Percentiles rank a stretch among this genome's conserved stretches.
Conservation (phyloP, 2,797 vertebrate genomes). For the Martes flavigula region DNA sequence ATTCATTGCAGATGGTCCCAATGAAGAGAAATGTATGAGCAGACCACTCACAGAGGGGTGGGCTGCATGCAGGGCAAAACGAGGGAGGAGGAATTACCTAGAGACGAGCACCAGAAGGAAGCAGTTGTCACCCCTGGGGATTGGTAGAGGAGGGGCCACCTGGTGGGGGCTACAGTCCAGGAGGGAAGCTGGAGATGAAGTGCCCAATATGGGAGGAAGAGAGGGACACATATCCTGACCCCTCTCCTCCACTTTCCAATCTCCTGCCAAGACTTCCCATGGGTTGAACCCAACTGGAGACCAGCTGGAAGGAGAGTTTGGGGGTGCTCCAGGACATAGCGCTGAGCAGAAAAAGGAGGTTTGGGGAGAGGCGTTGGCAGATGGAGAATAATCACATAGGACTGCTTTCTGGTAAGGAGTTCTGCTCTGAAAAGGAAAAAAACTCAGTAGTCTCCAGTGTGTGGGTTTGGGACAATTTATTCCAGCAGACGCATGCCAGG, state of each 20-base stretch:
- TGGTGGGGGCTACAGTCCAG: too few species aligned
- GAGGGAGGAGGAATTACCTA: not conserved
- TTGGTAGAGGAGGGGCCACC: not conserved
- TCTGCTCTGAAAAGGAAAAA: not conserved
- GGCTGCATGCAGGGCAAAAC: not conserved
- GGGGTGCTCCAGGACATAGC: not conserved
- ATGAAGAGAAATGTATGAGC: not conserved
- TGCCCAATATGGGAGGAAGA: too few species aligned
- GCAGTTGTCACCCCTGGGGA: fast-evolving
- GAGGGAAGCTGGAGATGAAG: not conserved
- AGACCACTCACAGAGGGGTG: not conserved
- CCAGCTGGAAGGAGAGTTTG: not conserved
- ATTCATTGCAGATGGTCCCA: not conserved
- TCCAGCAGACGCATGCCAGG: not conserved
- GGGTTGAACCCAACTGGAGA: not conserved
- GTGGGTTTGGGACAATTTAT: conserved; percentile 35
- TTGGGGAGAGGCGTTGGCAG: not conserved
- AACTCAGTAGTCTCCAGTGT: not conserved
- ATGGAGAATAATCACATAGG: not conserved
- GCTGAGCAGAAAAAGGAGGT: not conserved
- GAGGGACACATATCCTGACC: not conserved
- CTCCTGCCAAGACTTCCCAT: not conserved
- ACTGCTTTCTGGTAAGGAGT: not conserved
- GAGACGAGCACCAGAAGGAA: not conserved
- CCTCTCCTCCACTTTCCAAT: not conserved